Conservation (phyloP, 1,140 invertebrate species). For the Platyscapa corneri region DNA sequence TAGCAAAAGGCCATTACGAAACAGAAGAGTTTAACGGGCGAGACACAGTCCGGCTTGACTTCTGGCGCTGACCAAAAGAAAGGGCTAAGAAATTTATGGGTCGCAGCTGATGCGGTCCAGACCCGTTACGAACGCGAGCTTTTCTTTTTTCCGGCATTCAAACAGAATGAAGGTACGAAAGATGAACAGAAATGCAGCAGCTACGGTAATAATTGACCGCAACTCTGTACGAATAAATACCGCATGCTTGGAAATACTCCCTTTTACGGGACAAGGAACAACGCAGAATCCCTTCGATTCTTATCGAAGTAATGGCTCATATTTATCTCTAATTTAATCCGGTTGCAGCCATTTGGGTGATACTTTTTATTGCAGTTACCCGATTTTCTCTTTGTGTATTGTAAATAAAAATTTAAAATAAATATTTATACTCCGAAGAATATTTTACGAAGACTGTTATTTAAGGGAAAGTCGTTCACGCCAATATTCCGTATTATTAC, state of each 20-base stretch:
- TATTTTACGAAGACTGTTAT: too few species aligned
- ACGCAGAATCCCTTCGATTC: background rate
- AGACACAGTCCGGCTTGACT: conserved; percentile 33
- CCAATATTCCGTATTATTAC: too few species aligned
- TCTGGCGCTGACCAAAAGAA: conserved; percentile 37
- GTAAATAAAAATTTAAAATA: too few species aligned
- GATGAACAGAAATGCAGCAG: background rate
- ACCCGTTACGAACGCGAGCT: background rate
- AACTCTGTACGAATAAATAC: background rate
- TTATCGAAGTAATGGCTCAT: background rate
- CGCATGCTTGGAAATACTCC: background rate
- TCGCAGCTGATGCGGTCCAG: conserved; percentile 48
- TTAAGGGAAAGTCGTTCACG: too few species aligned
- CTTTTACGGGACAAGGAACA: background rate
- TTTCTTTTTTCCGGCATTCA: background rate
- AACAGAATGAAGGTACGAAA: too few species aligned
- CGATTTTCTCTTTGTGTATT: background rate
- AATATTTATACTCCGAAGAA: too few species aligned
- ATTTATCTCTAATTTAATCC: background rate
- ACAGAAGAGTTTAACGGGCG: conserved; percentile 50
- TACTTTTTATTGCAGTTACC: background rate
- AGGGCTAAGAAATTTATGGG: conserved; percentile 56
- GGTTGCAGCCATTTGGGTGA: background rate
- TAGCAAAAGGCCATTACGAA: background rate
- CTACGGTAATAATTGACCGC: conserved; percentile 2